Base-by-base conservation (phyloP, 2,113 vertebrate species). In the Columba livia region DNA sequence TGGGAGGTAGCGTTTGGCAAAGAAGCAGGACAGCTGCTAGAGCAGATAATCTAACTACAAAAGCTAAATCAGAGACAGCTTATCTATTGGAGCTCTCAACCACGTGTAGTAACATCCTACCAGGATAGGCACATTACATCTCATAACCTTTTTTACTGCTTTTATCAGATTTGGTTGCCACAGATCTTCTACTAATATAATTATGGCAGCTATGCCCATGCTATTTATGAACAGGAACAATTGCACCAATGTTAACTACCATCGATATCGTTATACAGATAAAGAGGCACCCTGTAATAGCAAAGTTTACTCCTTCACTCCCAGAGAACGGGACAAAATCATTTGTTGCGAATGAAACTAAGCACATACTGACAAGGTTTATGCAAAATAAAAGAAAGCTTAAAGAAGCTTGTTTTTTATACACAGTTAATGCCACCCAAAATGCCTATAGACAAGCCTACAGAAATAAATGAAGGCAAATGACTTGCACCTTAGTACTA, bases 51-150 rank as follows among this genome's bases (percentile, higher is more conserved):
- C 83, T 60, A 71, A 92, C 77, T 86, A 92, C 72, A 93, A 94
- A 94, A 92, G 88, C 88, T 88, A 86, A 90, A 96, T 88, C 90
- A 96, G 51, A 96, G 50, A 67, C 75, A 86, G 83, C 80, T 96
- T 93, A 96, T 94, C 94, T 90, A 24, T 7, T 2, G 1, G 29
- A 84, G 82, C 61, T 64, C 74, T 78, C 73, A 82, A 50, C 74
- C 81, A 81, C 2, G 0, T 16, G 48, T 11, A 90, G 61, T 31
- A 70, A 88, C n/a, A 4, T 91, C 75, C 53, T 72, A 34, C 24
- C 77, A 70, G 65, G 42, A 81, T 0, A 92, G 47, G 38, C 34
- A 80, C 36, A 32, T 71, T 67, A 72, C 50, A 65, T 17, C 79
- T 81, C 75, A 50, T 32, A 93, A 92, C 70, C 62, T 90, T 88